Evolutionary conservation across 2,797 vertebrate genomes (phyloP).

Genomic region (Austrolebias charrua): DNA sequence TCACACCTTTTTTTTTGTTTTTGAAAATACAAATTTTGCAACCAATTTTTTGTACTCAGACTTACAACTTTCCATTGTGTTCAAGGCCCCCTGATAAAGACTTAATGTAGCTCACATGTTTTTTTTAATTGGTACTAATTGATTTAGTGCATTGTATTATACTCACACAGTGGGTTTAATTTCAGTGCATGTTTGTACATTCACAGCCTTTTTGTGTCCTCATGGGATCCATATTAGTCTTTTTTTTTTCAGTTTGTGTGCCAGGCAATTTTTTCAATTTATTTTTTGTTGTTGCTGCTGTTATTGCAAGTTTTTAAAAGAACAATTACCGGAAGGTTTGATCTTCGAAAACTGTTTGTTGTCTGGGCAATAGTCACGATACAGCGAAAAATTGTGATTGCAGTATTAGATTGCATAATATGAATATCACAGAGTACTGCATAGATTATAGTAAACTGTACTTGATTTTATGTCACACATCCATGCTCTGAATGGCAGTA

Average conservation of each 20-base stretch:
- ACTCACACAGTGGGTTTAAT: slow-evolving; percentile 31
- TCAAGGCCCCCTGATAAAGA: slow-evolving; percentile 27
- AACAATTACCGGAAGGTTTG: slow-evolving; percentile 1
- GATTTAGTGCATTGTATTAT: slow-evolving; percentile 17
- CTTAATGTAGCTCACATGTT: slow-evolving; percentile 39
- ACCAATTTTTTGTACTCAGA: slow-evolving; percentile 34
- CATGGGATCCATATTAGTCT: slow-evolving; percentile 6
- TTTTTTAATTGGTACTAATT: slow-evolving; percentile 56
- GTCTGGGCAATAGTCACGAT: not conserved
- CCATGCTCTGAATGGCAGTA: not conserved
- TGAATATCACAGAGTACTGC: not conserved
- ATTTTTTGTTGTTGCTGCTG: not conserved
- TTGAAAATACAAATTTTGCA: slow-evolving; percentile 33
- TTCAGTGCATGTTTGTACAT: not conserved
- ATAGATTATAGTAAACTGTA: not conserved
- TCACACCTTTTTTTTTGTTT: slow-evolving; percentile 10
- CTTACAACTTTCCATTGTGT: slow-evolving; percentile 38
- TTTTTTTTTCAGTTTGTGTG: not conserved
- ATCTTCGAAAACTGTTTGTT: not conserved
- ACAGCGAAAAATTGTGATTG: not conserved
- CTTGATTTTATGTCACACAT: not conserved
- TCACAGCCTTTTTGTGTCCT: not conserved
- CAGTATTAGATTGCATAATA: not conserved
- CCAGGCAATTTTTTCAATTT: no score
- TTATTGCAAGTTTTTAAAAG: slow-evolving; percentile 1